Base-by-base conservation (phyloP, 2,113 vertebrate species). In the Pantherophis guttatus region DNA sequence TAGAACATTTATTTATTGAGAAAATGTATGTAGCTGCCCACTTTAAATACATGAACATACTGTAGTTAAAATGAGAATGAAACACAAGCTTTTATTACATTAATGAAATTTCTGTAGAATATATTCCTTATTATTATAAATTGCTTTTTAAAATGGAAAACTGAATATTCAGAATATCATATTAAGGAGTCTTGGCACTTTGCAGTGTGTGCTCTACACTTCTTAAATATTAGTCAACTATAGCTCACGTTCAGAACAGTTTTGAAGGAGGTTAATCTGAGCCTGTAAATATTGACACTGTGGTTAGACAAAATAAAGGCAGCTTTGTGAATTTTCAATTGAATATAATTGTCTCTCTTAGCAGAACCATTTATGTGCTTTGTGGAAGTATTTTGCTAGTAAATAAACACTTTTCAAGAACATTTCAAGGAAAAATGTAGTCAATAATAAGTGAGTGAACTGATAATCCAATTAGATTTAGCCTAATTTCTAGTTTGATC, bases 391-490 rank as follows among this genome's bases (percentile, higher is more conserved):
- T 48, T 62, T 50, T 33, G 24, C 15, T 65, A 70, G n/a, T 44
- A 54, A 57, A n/a, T 21, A 52, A 88, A 89, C 52, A 81, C 90
- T 91, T 87, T 21, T 29, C 29, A 85, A 94, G 59, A n/a, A 8
- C 10, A n/a, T 75, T 33, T 50, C 62, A 81, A 81, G 29, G 39
- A n/a, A 81, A 21, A 0, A 0, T 0, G 11, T 0, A 53, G 17
- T 3, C 70, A 81, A 23, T 55, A 59, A 57, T 58, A 87, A 13
- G 19, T 70, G 0, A 7, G n/a, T 88, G 95, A 90, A 33, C 26
- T 48, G 87, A 70, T 57, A 75, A 48, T 39, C 54, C 86, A 1
- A 70, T 21, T 0, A 0, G 85, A 70, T 23, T 11, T 0, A 3
- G 53, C 0, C 0, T 92, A 33, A 62, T n/a, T 65, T 19, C 81